A percentile compares a stretch with the other conserved stretches of the same genome.
phyloP scores from a whole-genome alignment of 2,113 vertebrate species.

The Forbesichthys agassizii region DNA sequence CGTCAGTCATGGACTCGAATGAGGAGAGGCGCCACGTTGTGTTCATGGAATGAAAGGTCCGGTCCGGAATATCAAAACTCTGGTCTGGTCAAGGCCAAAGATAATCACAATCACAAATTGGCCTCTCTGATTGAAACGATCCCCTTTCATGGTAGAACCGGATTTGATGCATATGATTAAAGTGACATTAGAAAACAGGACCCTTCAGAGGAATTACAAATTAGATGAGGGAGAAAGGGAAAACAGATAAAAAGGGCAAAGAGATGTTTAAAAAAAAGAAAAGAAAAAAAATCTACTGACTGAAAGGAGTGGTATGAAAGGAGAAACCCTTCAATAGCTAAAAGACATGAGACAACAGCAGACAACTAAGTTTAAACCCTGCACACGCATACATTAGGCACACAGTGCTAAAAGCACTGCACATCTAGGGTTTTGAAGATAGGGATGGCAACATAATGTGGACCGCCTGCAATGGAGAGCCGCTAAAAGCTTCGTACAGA shows the following conservation, averaged over 20 bases:
- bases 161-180: slow-evolving; percentile 52
- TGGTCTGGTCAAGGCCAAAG: slow-evolving; percentile 85
- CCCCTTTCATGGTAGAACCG: slow-evolving; percentile 63
- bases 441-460: slow-evolving; percentile 9
- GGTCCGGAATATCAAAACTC: slow-evolving; percentile 99
- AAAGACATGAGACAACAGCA: slow-evolving; percentile 20
- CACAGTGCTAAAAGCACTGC: slow-evolving; percentile 30
- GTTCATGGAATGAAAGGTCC: slow-evolving; percentile 98
- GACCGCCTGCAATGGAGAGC: slow-evolving; percentile 23
- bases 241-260: slow-evolving; percentile 14
- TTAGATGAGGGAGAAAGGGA: slow-evolving; percentile 37
- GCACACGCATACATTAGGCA: background rate
- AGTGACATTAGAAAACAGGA: slow-evolving; percentile 48
- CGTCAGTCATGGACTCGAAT: slow-evolving; percentile 97
- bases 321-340: slow-evolving; percentile 46
- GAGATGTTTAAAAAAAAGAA: slow-evolving; percentile 37
- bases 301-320: background rate
- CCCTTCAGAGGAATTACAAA: slow-evolving; percentile 27
- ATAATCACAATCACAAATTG: slow-evolving; percentile 62
- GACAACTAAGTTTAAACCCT: slow-evolving; percentile 3
- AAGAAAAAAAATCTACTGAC: background rate
- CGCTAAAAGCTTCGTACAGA: slow-evolving; percentile 41
- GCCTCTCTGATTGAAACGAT: slow-evolving; percentile 56
- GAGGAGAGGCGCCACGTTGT: slow-evolving; percentile 98
- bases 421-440: slow-evolving; percentile 1